Base-by-base conservation (phyloP, 2,888 invertebrate genomes). In the Pseudococcus jackbeardsleyi region DNA sequence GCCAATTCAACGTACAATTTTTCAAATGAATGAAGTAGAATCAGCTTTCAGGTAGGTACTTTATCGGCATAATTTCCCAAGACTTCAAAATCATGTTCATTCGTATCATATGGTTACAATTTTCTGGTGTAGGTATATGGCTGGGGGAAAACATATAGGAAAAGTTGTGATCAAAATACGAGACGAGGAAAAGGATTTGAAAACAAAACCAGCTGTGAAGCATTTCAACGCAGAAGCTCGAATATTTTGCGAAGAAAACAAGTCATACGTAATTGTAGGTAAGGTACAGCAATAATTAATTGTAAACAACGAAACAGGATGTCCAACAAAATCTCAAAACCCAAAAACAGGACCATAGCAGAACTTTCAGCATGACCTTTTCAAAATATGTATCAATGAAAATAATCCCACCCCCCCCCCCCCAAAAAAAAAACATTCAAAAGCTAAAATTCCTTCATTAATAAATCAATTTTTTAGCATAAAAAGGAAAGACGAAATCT, bases 81-180 rank as follows among this genome's bases (percentile, higher is more conserved):
- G 0, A 50, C 48, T 42, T 9, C 3, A 42, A 42, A n/a, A n/a
- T 6, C 6, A 42, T 42, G 3, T 9, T 9, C 5, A 50, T 46
- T 46, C 46, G 12, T 12, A 5, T 42, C 9, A 42, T 42, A 42
- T 5, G 6, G 6, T 5, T 9, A 6, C 6, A 5, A 42, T 42
- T 42, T 42, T 42, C 5, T 33, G n/a, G n/a, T 33, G 3, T 33
- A 88, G 88, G 26, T 72, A 89, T 89, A 93, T 95, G 92, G 93
- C 93, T 0, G 92, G 93, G 22, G 94, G 96, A 39, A 96, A 96
- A 91, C 97, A 97, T 91, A 95, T 96, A 86, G 97, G 97, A 79
- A 97, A 97, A 92, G 94, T 93, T 0, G 91, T 93, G 72, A 90
- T 93, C 17, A 93, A 93, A 90, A 92, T 93, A 9, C 92, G 93